Evolutionary conservation across 2,888 invertebrate genomes (phyloP).

Genomic region (Lepidochrysops patricia): DNA sequence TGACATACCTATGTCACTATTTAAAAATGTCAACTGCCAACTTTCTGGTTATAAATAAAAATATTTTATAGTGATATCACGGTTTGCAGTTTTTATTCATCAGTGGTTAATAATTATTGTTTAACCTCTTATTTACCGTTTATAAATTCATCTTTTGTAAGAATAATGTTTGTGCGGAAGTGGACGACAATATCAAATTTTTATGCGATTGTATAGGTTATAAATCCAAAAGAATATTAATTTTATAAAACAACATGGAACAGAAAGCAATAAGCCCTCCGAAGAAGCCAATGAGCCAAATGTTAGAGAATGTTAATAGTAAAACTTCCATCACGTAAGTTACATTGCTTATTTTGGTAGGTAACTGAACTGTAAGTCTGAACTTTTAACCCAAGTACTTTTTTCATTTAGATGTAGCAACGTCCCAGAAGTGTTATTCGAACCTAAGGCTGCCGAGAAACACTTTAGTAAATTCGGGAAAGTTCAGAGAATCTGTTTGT

Average conservation of each 20-base stretch:
- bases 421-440: slow-evolving; percentile 78
- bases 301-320: slow-evolving; percentile 40
- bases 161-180: neutral
- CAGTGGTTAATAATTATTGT: neutral
- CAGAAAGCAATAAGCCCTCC: slow-evolving; percentile 35
- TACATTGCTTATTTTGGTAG: neutral
- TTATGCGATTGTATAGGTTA: slow-evolving; percentile 10
- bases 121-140: too few species aligned
- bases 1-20: neutral
- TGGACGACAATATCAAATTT: neutral
- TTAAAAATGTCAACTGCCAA: neutral
- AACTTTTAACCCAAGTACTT: neutral
- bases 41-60: neutral
- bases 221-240: slow-evolving; percentile 7
- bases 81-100: neutral
- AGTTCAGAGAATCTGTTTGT: slow-evolving; percentile 77
- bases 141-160: neutral
- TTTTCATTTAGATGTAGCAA: slow-evolving; percentile 72
- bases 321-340: slow-evolving; percentile 64
- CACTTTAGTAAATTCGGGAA: slow-evolving; percentile 83
- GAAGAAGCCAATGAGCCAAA: slow-evolving; percentile 47
- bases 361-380: slow-evolving; percentile 7
- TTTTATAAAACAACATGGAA: slow-evolving; percentile 34
- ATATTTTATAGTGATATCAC: neutral
- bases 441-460: slow-evolving; percentile 73